Base-by-base conservation (phyloP, 2,113 vertebrate species). In the Dicaeum eximium region DNA sequence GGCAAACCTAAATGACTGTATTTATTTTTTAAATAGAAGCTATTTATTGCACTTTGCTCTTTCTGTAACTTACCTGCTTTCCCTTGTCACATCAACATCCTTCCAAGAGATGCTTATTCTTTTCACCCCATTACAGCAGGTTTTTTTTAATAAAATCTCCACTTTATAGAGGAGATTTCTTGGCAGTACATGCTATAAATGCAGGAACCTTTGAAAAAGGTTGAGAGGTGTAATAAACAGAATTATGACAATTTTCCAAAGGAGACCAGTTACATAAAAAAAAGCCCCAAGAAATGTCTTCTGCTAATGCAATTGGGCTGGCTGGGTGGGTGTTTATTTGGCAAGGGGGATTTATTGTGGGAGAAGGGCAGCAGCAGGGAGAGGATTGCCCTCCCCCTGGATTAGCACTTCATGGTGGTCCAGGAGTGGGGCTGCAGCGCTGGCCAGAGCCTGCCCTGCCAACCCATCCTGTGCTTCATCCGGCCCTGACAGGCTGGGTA, bases 21-120 rank as follows among this genome's bases (percentile, higher is more conserved):
- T 82, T 93, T 93, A 45, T 77, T 90, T 88, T 88, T 93, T 53
- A 77, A 92, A 92, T 71, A 86, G 44, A 93, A 90, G 18, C 23
- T 92, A 57, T 70, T 92, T 78, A 56, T 78, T 80, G 53, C 31
- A 84, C 64, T 93, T 96, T 74, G 18, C 25, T 88, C 51, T 86
- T 91, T 96, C 67, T 47, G 37, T 58, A 83, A n/a, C 20, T 95
- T 86, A 87, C 51, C 50, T 87, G 31, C 24, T 95, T 94, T 96
- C 60, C 37, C 45, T 7, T 71, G 51, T 88, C 87, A 27, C 51
- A 67, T 47, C 62, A 80, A 51, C 30, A 47, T 45, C 58, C 12
- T 91, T 95, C 42, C 48, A 70, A 92, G 23, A 78, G 47, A 30
- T 60, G 40, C 11, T 73, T 80, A 30, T 82, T 73, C 40, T 86